A percentile compares a stretch with the other conserved stretches of the same genome.
phyloP scores from a whole-genome alignment of 2,113 vertebrate genomes.

The Chelonoidis abingdonii region DNA sequence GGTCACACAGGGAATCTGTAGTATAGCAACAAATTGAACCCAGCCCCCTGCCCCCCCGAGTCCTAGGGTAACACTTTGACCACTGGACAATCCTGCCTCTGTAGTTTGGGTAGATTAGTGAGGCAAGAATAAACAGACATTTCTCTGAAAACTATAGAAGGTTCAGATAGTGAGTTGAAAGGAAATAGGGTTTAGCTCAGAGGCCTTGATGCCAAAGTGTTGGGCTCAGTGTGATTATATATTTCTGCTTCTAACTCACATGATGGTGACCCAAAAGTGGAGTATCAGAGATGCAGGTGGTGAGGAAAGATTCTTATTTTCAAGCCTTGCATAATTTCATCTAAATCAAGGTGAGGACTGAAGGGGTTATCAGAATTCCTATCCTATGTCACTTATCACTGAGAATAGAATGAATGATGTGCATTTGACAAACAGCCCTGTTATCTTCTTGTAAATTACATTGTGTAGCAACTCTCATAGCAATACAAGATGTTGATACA shows the following conservation, averaged over 20 bases:
- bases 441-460: slow-evolving; percentile 59
- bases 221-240: slow-evolving; percentile 31
- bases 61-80: rapidly evolving
- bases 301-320: slow-evolving; percentile 43
- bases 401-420: slow-evolving; percentile 54
- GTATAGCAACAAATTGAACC: neutral
- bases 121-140: neutral
- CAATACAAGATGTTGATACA: slow-evolving; percentile 28
- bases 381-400: slow-evolving; percentile 27
- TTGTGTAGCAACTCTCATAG: slow-evolving; percentile 34
- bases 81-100: neutral
- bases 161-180: neutral
- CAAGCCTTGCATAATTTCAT: slow-evolving; percentile 26
- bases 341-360: slow-evolving; percentile 56
- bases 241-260: neutral
- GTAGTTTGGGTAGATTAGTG: neutral
- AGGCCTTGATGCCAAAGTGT: neutral
- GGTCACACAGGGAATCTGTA: rapidly evolving
- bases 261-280: neutral
- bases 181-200: slow-evolving; percentile 4
- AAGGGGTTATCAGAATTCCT: slow-evolving; percentile 51
- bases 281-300: neutral
- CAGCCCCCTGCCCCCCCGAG: neutral
- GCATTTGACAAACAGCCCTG: slow-evolving; percentile 46
- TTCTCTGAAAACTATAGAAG: neutral